phyloP scores from a whole-genome alignment of 35 echinoderm and acorn worm species.

The Lytechinus variegatus region DNA sequence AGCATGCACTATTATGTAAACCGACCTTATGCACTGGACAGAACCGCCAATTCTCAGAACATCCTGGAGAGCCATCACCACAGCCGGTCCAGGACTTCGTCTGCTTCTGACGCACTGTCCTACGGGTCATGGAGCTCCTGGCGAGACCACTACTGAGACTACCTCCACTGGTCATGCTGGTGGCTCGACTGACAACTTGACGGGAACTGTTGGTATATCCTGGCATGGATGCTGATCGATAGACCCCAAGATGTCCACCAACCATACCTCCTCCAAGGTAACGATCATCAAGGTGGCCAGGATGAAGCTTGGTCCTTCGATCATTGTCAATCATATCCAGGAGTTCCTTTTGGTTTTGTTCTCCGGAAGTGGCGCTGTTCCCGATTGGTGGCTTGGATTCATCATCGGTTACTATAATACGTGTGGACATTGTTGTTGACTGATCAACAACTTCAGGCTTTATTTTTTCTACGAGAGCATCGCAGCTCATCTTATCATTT shows the following conservation, averaged over 20 bases:
- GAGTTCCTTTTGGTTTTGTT: conserved; percentile 11
- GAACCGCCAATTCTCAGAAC: not conserved
- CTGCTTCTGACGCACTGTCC: conserved; percentile 28
- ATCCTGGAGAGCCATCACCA: conserved; percentile 32
- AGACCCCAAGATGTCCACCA: conserved; percentile 30
- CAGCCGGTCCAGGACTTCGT: conserved; percentile 33
- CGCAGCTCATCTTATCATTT: not conserved
- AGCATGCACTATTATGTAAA: not conserved
- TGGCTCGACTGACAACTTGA: conserved; percentile 43
- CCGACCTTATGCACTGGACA: conserved; percentile 46
- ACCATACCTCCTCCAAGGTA: conserved; percentile 43
- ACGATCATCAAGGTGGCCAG: not conserved
- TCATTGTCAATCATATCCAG: conserved; percentile 45
- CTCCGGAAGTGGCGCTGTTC: not conserved
- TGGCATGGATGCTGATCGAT: conserved; percentile 32
- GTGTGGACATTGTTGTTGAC: not conserved
- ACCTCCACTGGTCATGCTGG: conserved; percentile 12
- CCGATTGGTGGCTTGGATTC: not conserved
- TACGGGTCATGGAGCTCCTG: conserved; percentile 39
- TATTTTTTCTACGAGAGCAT: not conserved
- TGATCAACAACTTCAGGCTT: conserved; percentile 24
- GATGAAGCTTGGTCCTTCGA: not conserved
- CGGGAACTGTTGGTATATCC: conserved; percentile 24
- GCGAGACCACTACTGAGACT: not conserved
- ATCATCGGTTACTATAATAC: not conserved